Conservation (phyloP, 2,113 vertebrate species). For the Xenopus laevis region DNA sequence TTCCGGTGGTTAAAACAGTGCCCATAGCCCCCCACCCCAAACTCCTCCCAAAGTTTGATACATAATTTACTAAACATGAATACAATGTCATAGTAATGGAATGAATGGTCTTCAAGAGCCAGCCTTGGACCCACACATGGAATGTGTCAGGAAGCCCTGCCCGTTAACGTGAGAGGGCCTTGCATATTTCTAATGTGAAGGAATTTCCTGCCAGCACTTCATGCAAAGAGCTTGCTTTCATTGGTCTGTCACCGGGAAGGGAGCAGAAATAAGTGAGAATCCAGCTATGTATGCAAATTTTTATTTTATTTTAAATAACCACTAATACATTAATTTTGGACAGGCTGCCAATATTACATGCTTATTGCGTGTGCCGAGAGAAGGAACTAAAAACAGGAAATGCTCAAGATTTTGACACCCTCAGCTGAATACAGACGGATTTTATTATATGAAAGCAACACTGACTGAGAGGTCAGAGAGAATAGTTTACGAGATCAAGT, state of each 20-base stretch:
- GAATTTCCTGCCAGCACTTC: conserved; percentile 23
- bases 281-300: too few relatives aligned
- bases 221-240: conserved; percentile 23
- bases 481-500: too few relatives aligned
- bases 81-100: conserved; percentile 10
- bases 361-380: too few relatives aligned
- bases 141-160: conserved; percentile 34
- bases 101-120: conserved; percentile 10
- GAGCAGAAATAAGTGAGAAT: too few relatives aligned
- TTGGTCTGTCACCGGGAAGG: not conserved
- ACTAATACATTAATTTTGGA: too few relatives aligned
- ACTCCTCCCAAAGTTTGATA: conserved; percentile 10
- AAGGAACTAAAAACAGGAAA: not conserved
- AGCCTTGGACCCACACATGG: not conserved
- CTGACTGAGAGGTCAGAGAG: too few relatives aligned
- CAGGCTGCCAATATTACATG: too few relatives aligned
- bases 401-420: too few relatives aligned
- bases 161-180: not conserved
- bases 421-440: too few relatives aligned
- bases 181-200: conserved; percentile 11
- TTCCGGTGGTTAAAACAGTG: conserved; percentile 9
- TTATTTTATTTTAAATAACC: too few relatives aligned
- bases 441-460: too few relatives aligned
- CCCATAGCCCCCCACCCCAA: not conserved
- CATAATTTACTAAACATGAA: conserved; percentile 4